Conservation (phyloP, 2,888 invertebrate species). For the Chorisops tibialis region DNA sequence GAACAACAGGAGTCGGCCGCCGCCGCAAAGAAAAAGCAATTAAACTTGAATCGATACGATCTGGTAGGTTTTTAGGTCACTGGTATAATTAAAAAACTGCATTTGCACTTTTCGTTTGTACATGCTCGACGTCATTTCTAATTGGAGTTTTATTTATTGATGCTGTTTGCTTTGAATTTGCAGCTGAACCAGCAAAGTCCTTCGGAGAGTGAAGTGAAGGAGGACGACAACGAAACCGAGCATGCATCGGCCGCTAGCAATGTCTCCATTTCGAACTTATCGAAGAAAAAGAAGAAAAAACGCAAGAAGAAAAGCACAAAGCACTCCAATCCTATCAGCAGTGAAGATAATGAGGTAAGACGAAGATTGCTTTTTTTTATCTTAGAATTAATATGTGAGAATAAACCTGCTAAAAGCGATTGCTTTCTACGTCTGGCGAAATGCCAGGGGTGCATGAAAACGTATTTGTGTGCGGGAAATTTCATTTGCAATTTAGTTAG, state of each 20-base stretch:
- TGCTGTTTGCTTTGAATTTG: too few species aligned
- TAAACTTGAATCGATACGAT: conserved; percentile 67
- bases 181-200: conserved; percentile 65
- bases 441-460: too few species aligned
- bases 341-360: conserved; percentile 62
- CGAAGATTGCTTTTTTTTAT: neutral
- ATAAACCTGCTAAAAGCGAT: too few species aligned
- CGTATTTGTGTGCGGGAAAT: too few species aligned
- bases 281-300: conserved; percentile 61
- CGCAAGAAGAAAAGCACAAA: conserved; percentile 63
- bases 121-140: neutral
- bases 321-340: conserved; percentile 55
- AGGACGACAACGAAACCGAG: conserved; percentile 65
- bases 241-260: conserved; percentile 57
- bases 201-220: conserved; percentile 68
- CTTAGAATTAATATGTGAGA: too few species aligned
- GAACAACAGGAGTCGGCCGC: conserved; percentile 57
- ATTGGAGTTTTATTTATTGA: too few species aligned
- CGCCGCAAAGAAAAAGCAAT: conserved; percentile 55
- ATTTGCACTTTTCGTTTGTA: neutral
- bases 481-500: too few species aligned
- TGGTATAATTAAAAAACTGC: neutral
- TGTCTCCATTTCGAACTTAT: conserved; percentile 52
- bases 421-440: too few species aligned
- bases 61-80: conserved; percentile 56